phyloP scores from a whole-genome alignment of 2,888 invertebrate genomes.

The Koerneria pararmatus region DNA sequence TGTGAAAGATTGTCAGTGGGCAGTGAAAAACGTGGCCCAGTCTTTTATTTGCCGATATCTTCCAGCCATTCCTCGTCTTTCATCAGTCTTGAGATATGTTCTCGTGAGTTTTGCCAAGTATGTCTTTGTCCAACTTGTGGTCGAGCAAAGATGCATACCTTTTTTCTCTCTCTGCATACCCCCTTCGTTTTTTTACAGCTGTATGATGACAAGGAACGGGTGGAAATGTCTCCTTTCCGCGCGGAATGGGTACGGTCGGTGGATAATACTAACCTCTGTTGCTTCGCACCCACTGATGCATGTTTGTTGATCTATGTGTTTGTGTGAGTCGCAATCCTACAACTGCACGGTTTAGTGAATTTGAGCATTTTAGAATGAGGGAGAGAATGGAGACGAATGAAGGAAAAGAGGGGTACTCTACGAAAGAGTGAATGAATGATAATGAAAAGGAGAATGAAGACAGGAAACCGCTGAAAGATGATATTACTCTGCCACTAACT shows the following conservation, averaged over 20 bases:
- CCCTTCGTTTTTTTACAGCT: constrained; percentile 45
- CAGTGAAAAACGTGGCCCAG: too few relatives aligned
- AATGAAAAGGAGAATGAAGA: neutral
- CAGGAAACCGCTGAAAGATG: neutral
- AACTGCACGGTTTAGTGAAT: too few relatives aligned
- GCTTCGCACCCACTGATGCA: too few relatives aligned
- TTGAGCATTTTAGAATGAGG: too few relatives aligned
- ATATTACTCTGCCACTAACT: too few relatives aligned
- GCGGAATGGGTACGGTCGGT: constrained; percentile 53
- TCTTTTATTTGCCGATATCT: too few relatives aligned
- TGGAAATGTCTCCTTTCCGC: constrained; percentile 55
- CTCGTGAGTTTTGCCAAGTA: neutral
- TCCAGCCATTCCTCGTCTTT: neutral
- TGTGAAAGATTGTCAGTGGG: too few relatives aligned
- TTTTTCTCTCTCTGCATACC: constrained; percentile 16
- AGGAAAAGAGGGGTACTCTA: constrained; percentile 7
- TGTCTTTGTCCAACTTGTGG: neutral
- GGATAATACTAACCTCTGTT: too few relatives aligned
- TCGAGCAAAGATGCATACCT: neutral
- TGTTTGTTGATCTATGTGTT: too few relatives aligned
- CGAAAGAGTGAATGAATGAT: constrained; percentile 7
- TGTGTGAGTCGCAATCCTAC: too few relatives aligned
- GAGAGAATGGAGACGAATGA: constrained; percentile 9
- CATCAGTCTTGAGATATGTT: neutral
- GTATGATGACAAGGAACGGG: constrained; percentile 45